Percentiles rank a stretch among this genome's conserved stretches.
These are phyloP conservation scores for Trogon melanurus DNA, from an alignment of 2,113 vertebrate species.

Conservation along the genomic window DNA sequence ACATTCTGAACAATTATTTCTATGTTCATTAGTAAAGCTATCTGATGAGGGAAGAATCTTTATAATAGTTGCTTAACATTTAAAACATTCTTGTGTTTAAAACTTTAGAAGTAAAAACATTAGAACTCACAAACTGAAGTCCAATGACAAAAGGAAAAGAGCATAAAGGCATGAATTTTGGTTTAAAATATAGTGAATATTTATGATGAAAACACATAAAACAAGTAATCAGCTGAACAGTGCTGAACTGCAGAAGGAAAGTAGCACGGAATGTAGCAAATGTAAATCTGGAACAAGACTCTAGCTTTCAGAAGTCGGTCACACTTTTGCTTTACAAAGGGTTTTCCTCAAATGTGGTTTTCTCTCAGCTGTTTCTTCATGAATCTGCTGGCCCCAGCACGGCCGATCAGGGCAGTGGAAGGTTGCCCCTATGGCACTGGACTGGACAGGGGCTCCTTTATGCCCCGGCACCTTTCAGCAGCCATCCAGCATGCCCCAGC, in stretches of 20 bases:
- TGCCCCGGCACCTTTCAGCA: not conserved
- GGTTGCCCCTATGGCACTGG: not conserved
- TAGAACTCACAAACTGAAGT: not conserved
- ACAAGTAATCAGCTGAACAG: not conserved
- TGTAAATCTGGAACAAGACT: not conserved
- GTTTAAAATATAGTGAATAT: not conserved
- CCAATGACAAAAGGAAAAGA: not conserved
- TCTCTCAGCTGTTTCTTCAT: not conserved
- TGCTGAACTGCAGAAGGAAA: not conserved
- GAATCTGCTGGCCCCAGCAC: not conserved
- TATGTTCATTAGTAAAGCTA: constrained; percentile 8
- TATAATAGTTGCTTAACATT: not conserved
- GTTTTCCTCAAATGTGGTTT: not conserved
- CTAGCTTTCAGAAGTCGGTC: not conserved
- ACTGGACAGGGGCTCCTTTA: not conserved
- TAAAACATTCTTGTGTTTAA: not conserved
- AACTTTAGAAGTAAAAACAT: not conserved
- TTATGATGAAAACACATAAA: not conserved
- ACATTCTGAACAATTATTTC: constrained; percentile 17
- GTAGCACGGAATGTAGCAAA: not conserved
- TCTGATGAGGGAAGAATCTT: not conserved
- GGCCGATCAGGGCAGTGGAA: not conserved
- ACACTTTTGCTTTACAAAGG: not conserved
- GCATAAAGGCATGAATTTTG: not conserved
- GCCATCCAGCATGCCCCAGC: not conserved